A percentile compares a stretch with the other conserved stretches of the same genome.
These are phyloP conservation scores for Dasyurus viverrinus DNA, from an alignment of 2,113 vertebrate species.

Conservation along the genomic window DNA sequence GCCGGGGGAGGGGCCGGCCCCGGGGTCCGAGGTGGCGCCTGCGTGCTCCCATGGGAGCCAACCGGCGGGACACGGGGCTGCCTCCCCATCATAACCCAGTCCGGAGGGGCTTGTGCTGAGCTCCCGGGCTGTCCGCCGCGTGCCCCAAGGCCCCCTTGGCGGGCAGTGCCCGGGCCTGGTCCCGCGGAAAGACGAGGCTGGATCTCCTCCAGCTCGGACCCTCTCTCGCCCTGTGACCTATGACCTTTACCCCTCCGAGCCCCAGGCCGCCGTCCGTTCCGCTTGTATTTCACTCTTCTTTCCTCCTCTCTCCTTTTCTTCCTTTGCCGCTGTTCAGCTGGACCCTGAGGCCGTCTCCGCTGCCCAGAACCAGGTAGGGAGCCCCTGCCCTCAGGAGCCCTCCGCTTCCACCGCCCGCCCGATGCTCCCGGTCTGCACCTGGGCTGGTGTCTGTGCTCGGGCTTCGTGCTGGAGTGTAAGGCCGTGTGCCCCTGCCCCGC, in stretches of 20 bases:
- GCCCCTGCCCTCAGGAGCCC: slow-evolving; percentile 81
- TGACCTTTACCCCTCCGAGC: not conserved
- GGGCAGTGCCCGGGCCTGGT: not conserved
- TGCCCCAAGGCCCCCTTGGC: not conserved
- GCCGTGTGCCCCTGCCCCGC: slow-evolving; percentile 74
- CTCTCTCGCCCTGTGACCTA: not conserved
- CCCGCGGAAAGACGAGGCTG: not conserved
- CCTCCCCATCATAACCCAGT: not conserved
- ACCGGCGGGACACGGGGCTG: too few relatives aligned
- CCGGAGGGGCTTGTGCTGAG: not conserved
- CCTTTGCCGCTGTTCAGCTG: slow-evolving; percentile 87
- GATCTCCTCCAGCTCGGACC: not conserved
- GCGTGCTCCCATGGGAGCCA: not conserved
- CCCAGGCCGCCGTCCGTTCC: not conserved
- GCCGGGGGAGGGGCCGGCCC: not conserved
- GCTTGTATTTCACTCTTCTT: slow-evolving; percentile 78
- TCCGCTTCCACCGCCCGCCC: slow-evolving; percentile 74
- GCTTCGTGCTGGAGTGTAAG: slow-evolving; percentile 93
- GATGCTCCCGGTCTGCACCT: slow-evolving; percentile 81
- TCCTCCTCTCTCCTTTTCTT: slow-evolving; percentile 77
- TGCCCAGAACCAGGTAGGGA: slow-evolving; percentile 89
- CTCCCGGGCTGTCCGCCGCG: slow-evolving; percentile 1
- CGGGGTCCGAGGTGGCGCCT: not conserved
- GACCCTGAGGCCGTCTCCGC: slow-evolving; percentile 85
- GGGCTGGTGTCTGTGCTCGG: slow-evolving; percentile 88